Base-by-base conservation (phyloP, 2,888 invertebrate species). In the Abrostola tripartita region DNA sequence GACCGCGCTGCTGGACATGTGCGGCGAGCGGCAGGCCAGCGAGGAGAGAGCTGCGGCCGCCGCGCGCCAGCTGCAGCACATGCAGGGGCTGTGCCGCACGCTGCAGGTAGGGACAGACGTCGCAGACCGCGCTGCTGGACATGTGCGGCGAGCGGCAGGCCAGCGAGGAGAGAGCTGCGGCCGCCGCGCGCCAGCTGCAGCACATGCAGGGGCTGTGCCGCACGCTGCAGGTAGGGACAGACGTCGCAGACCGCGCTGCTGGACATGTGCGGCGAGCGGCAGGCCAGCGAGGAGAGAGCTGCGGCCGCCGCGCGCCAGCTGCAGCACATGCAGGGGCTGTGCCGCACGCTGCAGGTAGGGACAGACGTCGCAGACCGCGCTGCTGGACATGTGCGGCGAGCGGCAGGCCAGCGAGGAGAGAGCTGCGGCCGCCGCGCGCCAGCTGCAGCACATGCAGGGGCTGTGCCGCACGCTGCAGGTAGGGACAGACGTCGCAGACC, bases 151-250 rank as follows among this genome's bases (percentile, higher is more conserved):
- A 97, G 89, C 96, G 97, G 82, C 96, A 97, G 79, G 94, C 95
- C 47, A 95, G 96, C 54, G 97, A 98, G 79, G 95, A 95, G 67
- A 95, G 96, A 56, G 94, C 96, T 7, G 91, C 95, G 0, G 94
- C 95, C n/a, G 91, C 96, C 2, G 94, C 94, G 10, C 95, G 96
- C 51, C 97, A 97, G 85, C 93, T 97, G 58, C 93, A 95, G 35
- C 96, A 97, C 73, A 94, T 98, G 86, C 97, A 98, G 90, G 96
- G 97, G 63, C 90, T 98, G 44, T 97, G 98, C 75, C 95, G 98
- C 60, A 97, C 97, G 0, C 91, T 98, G 71, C 98, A 98, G 90
- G 95, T 93, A 64, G 9, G 12, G n/a, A n/a, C n/a, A 99, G 87
- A 96, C 96, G 24, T 97, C 97, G 51, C 98, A 98, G 85, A 96